Conservation (phyloP, 2,113 vertebrate genomes). For the Prionailurus bengalensis region DNA sequence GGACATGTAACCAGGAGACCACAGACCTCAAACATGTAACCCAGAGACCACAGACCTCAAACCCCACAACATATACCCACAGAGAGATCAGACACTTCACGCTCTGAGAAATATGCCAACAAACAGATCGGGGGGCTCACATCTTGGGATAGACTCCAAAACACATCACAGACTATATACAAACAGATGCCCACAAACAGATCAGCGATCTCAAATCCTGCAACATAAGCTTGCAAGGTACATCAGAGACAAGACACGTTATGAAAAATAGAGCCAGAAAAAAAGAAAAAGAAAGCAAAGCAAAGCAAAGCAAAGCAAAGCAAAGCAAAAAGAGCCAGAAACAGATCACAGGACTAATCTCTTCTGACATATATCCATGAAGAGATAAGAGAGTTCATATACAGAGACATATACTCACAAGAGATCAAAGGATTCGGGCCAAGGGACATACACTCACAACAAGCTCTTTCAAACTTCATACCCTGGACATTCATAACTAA, state of each 20-base stretch:
- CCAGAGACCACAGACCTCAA: neutral
- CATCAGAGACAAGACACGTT: neutral
- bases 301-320: no score
- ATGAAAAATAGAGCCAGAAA: neutral
- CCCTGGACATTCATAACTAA: neutral
- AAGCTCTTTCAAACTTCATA: neutral
- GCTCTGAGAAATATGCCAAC: neutral
- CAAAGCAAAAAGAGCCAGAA: neutral
- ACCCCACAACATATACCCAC: neutral
- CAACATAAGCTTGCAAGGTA: neutral
- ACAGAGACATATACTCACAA: neutral
- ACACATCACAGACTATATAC: neutral
- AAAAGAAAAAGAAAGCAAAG: no score
- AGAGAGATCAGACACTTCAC: neutral
- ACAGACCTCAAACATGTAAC: neutral
- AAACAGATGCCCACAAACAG: neutral
- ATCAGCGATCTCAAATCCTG: neutral
- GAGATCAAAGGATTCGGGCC: neutral
- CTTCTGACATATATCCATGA: neutral
- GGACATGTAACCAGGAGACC: neutral
- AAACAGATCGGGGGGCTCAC: neutral
- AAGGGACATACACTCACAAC: neutral
- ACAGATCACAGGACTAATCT: neutral
- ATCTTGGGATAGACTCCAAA: neutral
- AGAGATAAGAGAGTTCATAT: constrained; percentile 4